Conservation (phyloP, 2,113 vertebrate species). For the Crocuta crocuta region DNA sequence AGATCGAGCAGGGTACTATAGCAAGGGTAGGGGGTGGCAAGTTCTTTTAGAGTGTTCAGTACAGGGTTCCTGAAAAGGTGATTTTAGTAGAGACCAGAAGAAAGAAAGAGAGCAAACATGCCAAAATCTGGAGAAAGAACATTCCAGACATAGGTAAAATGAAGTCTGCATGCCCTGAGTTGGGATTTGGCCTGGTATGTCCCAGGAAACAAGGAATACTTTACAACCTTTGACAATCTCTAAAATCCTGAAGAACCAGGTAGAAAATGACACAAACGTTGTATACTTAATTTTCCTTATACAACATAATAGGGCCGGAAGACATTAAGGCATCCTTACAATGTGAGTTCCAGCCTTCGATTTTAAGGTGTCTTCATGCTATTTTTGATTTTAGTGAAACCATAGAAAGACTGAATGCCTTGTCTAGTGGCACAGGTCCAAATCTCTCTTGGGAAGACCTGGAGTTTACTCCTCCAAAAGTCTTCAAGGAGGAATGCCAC, state of each 20-base stretch:
- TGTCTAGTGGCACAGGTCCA: not conserved
- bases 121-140: not conserved
- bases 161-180: not conserved
- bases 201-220: not conserved
- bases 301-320: not conserved
- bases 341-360: not conserved
- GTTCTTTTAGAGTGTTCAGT: not conserved
- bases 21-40: not conserved
- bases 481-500: not conserved
- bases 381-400: slow-evolving; percentile 14
- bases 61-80: not conserved
- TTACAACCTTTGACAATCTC: not conserved
- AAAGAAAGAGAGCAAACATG: not conserved
- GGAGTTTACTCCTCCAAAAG: not conserved
- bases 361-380: not conserved
- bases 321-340: not conserved
- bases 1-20: not conserved
- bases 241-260: not conserved
- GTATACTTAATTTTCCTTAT: not conserved
- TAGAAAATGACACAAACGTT: not conserved
- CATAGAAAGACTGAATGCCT: not conserved
- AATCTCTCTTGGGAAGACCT: not conserved
- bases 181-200: not conserved
- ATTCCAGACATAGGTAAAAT: not conserved
- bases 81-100: not conserved